These are phyloP conservation scores for Ispidina picta DNA, from an alignment of 2,797 vertebrate species.

Conservation along the genomic window DNA sequence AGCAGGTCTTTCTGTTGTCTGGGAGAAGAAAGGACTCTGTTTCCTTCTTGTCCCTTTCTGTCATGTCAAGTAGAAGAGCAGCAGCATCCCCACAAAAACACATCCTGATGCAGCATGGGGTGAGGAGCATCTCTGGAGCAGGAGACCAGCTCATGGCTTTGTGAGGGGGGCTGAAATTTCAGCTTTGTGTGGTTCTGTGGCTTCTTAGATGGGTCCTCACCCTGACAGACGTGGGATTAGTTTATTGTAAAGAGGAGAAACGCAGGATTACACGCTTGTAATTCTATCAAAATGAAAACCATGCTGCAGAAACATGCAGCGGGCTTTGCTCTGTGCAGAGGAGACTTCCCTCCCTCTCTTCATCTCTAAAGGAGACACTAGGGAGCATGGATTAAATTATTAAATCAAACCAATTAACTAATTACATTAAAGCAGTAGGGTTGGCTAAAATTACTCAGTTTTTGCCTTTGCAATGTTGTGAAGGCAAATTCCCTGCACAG, in stretches of 20 bases:
- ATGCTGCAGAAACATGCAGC: neutral
- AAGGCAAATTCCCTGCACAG: neutral
- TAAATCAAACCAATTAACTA: neutral
- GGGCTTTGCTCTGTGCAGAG: neutral
- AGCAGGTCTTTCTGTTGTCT: neutral
- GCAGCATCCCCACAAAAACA: neutral
- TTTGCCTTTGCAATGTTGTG: neutral
- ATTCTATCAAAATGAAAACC: neutral
- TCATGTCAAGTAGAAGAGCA: neutral
- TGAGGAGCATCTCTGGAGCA: neutral
- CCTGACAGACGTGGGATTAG: neutral
- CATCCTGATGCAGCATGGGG: no score
- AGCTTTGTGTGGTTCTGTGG: neutral
- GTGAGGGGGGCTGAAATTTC: neutral
- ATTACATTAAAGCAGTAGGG: neutral
- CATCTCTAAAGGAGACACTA: neutral
- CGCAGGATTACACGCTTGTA: neutral
- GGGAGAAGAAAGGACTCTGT: neutral
- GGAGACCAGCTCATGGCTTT: neutral
- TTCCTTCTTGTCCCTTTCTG: neutral
- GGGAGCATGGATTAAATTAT: neutral
- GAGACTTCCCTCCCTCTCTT: neutral
- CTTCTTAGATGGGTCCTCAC: neutral
- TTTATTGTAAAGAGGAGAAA: neutral
- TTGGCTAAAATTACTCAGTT: neutral